Percentiles rank a stretch among this genome's conserved stretches.
phyloP scores from a whole-genome alignment of 2,888 invertebrate genomes.

The Panopea generosa region DNA sequence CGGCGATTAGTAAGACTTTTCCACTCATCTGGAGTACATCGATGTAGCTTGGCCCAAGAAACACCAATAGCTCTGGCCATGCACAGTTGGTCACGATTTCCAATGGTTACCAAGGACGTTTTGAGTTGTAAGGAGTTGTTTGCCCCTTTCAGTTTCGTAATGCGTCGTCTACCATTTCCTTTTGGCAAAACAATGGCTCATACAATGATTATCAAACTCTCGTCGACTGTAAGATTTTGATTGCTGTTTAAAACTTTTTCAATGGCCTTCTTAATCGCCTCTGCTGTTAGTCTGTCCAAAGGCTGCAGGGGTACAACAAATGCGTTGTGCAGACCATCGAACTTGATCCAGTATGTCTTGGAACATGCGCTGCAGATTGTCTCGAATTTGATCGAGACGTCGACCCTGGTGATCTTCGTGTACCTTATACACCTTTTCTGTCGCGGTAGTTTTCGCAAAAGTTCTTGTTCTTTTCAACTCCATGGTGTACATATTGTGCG shows the following conservation, averaged over 20 bases:
- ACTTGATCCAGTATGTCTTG: slow-evolving; percentile 16
- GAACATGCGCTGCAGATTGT: slow-evolving; percentile 31
- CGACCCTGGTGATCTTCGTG: slow-evolving; percentile 23
- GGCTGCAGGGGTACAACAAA: slow-evolving; percentile 45
- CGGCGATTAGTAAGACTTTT: slow-evolving; percentile 12
- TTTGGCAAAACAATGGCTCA: slow-evolving; percentile 39
- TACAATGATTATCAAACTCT: slow-evolving; percentile 33
- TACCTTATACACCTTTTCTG: slow-evolving; percentile 33
- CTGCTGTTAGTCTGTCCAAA: slow-evolving; percentile 39
- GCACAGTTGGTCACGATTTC: slow-evolving; percentile 20
- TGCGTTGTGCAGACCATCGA: slow-evolving; percentile 37
- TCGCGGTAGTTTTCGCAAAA: slow-evolving; percentile 29
- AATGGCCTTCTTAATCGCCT: slow-evolving; percentile 15
- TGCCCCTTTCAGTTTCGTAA: slow-evolving; percentile 26
- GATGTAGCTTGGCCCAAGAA: slow-evolving; percentile 11
- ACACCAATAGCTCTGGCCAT: slow-evolving; percentile 15
- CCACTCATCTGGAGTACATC: slow-evolving; percentile 33
- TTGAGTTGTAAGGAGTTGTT: slow-evolving; percentile 33
- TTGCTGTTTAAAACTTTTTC: slow-evolving; percentile 55
- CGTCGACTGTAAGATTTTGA: slow-evolving; percentile 37
- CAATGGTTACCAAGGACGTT: slow-evolving; percentile 31
- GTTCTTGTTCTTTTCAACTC: slow-evolving; percentile 14
- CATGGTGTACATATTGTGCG: slow-evolving; percentile 1
- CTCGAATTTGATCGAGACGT: slow-evolving; percentile 16
- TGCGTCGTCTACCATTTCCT: slow-evolving; percentile 28